Conservation (phyloP, 2,113 vertebrate species). For the Calyptomena viridis region DNA sequence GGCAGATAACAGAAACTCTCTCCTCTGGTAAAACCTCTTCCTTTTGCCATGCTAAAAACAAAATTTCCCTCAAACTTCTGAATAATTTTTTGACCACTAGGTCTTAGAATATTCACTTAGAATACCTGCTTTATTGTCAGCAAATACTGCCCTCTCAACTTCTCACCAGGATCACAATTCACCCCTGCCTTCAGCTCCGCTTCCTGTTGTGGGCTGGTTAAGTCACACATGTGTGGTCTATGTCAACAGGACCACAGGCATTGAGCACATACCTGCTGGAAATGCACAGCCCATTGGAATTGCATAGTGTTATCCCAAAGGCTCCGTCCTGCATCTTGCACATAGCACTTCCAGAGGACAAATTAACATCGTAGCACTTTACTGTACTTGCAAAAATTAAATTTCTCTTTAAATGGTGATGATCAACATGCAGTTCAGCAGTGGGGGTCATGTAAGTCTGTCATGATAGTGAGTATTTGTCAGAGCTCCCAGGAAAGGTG, state of each 20-base stretch:
- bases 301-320: background rate
- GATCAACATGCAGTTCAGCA: too few relatives aligned
- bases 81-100: background rate
- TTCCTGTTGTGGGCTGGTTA: background rate
- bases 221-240: background rate
- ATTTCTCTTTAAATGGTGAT: background rate
- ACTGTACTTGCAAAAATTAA: background rate
- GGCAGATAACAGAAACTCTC: background rate
- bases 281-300: background rate
- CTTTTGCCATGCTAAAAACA: background rate
- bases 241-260: background rate
- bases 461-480: background rate
- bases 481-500: background rate
- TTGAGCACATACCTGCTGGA: fast-evolving
- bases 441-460: background rate
- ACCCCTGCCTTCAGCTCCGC: background rate
- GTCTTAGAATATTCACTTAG: background rate
- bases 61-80: background rate
- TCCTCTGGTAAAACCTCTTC: background rate
- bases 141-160: background rate
- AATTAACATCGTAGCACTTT: background rate
- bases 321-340: fast-evolving
- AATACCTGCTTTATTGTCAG: background rate
- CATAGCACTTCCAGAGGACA: background rate
- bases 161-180: background rate